These are phyloP conservation scores for Bradypodion pumilum DNA, from an alignment of 2,797 vertebrate genomes.

Conservation along the genomic window DNA sequence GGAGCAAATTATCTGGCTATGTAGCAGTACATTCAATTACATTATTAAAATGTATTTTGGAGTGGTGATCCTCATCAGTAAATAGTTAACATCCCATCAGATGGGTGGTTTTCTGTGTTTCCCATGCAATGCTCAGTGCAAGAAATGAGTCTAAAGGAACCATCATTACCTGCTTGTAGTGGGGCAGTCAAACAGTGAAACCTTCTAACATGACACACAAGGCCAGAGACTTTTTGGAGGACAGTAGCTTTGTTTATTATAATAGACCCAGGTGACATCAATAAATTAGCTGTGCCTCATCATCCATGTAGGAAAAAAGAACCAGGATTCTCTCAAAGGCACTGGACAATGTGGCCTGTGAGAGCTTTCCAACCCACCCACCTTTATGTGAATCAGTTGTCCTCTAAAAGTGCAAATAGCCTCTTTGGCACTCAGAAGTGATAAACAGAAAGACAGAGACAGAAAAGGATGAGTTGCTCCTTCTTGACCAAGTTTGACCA, in stretches of 20 bases:
- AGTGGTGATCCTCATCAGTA: too few species aligned
- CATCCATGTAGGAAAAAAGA: constrained; percentile 29
- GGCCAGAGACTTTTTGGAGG: constrained; percentile 11
- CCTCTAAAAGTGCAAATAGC: constrained; percentile 7
- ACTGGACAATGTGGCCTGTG: constrained; percentile 17
- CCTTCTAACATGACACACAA: neutral
- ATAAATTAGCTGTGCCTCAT: constrained; percentile 16
- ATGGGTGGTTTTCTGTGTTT: neutral
- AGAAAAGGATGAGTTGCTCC: neutral
- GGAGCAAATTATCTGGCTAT: too few species aligned
- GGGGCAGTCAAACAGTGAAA: neutral
- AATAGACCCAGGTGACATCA: constrained; percentile 22
- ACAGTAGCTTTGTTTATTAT: constrained; percentile 17
- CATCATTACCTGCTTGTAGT: neutral
- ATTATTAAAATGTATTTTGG: too few species aligned
- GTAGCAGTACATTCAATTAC: too few species aligned
- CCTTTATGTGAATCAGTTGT: constrained; percentile 8
- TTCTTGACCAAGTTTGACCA: neutral
- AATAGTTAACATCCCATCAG: neutral
- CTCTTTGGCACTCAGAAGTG: neutral
- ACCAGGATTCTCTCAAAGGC: constrained; percentile 5
- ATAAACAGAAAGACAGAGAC: neutral
- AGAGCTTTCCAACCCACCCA: neutral
- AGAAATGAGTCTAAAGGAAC: neutral
- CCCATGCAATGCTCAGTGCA: neutral